Conservation (phyloP, 2,797 vertebrate species). For the Squalus acanthias region DNA sequence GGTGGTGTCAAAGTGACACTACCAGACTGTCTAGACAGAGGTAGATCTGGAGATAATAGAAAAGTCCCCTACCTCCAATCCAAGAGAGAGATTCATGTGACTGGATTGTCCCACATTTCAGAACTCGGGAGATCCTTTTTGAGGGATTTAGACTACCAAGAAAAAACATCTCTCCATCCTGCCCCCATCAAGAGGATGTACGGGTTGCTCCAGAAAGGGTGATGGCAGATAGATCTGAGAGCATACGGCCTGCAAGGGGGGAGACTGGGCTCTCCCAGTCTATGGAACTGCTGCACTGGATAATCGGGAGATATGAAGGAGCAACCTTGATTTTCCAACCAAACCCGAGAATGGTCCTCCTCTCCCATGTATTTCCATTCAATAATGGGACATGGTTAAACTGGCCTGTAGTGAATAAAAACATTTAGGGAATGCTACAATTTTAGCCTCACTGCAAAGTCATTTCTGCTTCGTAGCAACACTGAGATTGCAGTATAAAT, state of each 20-base stretch:
- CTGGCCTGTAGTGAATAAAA: neutral
- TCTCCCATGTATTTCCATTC: neutral
- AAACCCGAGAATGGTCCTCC: neutral
- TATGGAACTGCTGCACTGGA: neutral
- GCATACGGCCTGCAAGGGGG: neutral
- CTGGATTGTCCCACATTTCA: neutral
- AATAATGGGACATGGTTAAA: neutral
- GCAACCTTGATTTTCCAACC: neutral
- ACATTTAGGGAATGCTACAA: neutral
- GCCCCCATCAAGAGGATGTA: neutral
- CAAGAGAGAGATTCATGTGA: neutral
- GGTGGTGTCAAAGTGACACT: neutral
- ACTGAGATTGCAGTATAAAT: neutral
- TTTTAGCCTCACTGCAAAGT: neutral
- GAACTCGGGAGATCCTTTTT: neutral
- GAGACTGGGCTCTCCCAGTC: neutral
- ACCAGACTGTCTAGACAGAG: neutral
- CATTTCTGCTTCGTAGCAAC: neutral
- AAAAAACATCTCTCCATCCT: neutral
- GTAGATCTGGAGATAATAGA: neutral
- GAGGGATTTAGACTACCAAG: neutral
- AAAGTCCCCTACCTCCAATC: neutral
- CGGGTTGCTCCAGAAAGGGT: neutral
- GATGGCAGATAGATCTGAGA: neutral
- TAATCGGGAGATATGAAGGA: neutral